Base-by-base conservation (phyloP, 2,888 invertebrate species). In the Ctena decussata region DNA sequence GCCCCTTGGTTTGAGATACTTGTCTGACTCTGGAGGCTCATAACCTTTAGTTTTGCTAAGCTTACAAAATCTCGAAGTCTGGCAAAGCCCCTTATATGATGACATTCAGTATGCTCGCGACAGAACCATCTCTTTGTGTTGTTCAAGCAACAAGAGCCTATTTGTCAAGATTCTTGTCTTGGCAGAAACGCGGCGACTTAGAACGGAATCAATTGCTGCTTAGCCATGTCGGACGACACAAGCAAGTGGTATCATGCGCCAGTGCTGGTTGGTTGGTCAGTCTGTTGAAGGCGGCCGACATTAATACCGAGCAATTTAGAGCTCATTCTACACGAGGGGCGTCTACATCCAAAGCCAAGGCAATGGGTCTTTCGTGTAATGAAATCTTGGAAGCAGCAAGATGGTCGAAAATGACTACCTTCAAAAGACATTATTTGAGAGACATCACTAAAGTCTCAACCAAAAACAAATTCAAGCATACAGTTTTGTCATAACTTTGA, bases 251-350 rank as follows among this genome's bases (percentile, higher is more conserved):
- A 27, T 57, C 57, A 24, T 77, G 69, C 46, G 44, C 77, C 12
- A 69, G 69, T 21, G 46, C 77, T 41, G 77, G 69, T 30, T 77
- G 77, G 77, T 46, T 69, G 1, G 46, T 77, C 1, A 41, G 39
- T 30, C 1, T 77, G 30, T 32, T 77, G n/a, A 39, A 35, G 11
- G 46, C 41, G 30, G 77, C 69, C 0, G 30, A 70, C 18, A 69
- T 69, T 32, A 46, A 77, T 27, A 78, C 71, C 24, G n/a, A 27
- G 0, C 21, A 53, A 21, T 78, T 71, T 27, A 53, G 53, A 35
- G 49, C 70, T 15, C 71, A 78, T 35, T 78, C 71, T 5, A 78
- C 71, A 30, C 30, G 77, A n/a, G 77, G 70, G 3, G 77, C 69
- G 27, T 65, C 77, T 37, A 77, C 77, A 8, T 46, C 46, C 21